Evolutionary conservation across 2,797 vertebrate genomes (phyloP).

Genomic region (Megalops cyprinoides): DNA sequence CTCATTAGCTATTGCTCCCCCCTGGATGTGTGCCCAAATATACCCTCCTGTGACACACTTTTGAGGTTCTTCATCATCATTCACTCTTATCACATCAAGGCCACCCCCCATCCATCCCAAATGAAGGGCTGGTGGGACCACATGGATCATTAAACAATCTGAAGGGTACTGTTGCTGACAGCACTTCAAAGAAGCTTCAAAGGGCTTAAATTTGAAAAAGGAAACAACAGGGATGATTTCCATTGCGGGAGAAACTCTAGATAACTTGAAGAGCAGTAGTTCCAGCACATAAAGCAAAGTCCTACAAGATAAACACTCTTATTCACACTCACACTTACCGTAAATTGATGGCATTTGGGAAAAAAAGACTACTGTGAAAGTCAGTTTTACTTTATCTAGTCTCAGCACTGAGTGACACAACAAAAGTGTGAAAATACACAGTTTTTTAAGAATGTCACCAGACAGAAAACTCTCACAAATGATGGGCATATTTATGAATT

Average conservation of each 20-base stretch:
- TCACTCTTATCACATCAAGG: neutral
- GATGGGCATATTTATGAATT: no score
- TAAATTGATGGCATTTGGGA: neutral
- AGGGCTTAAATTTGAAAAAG: slow-evolving; percentile 26
- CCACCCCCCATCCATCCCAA: neutral
- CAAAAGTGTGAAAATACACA: neutral
- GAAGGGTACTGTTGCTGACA: slow-evolving; percentile 25
- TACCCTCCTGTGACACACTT: neutral
- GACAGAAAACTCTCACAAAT: no score
- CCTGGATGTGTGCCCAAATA: neutral
- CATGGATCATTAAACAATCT: slow-evolving; percentile 23
- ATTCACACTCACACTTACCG: no score
- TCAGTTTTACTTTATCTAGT: neutral
- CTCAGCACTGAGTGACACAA: neutral
- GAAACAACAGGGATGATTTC: neutral
- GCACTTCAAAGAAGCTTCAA: slow-evolving; percentile 22
- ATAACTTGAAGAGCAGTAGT: neutral
- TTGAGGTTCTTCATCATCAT: neutral
- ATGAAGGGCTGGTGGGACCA: no score
- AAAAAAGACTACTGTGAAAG: neutral
- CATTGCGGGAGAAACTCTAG: slow-evolving; percentile 16
- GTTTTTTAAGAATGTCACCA: neutral
- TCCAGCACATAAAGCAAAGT: neutral
- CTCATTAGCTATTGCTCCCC: neutral
- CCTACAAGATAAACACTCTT: neutral